These are phyloP conservation scores for Saccostrea echinata DNA, from an alignment of 1,140 invertebrate genomes.

Conservation along the genomic window DNA sequence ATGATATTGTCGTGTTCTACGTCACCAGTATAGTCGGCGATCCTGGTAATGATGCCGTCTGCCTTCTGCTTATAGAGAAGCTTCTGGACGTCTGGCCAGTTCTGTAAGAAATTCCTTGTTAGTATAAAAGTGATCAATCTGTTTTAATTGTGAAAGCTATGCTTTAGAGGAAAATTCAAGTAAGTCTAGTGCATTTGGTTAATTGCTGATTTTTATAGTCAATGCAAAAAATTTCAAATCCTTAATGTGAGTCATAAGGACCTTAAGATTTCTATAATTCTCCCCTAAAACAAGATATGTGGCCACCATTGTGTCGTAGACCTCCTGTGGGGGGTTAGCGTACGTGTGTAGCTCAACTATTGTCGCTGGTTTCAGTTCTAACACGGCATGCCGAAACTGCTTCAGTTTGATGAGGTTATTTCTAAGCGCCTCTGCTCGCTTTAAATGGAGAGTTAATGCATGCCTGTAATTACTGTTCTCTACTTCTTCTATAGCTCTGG, in stretches of 20 bases:
- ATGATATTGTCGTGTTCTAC: conserved; percentile 56
- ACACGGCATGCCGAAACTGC: conserved; percentile 54
- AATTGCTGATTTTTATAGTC: too few relatives aligned
- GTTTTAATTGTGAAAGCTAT: too few relatives aligned
- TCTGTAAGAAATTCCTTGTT: conserved; percentile 50
- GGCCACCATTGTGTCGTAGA: conserved; percentile 68
- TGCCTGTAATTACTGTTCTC: background rate
- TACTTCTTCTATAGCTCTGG: background rate
- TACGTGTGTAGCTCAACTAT: conserved; percentile 68
- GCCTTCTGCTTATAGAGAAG: conserved; percentile 61
- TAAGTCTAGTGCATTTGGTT: too few relatives aligned
- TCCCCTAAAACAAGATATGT: conserved; percentile 68
- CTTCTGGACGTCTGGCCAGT: conserved; percentile 66
- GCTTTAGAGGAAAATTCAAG: too few relatives aligned
- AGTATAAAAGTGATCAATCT: background rate
- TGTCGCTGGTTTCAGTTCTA: conserved; percentile 62
- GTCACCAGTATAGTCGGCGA: conserved; percentile 62
- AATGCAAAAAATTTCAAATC: too few relatives aligned
- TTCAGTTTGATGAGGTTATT: conserved; percentile 61
- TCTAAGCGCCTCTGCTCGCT: conserved; percentile 57
- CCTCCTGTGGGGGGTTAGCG: conserved; percentile 60
- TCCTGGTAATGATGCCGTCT: conserved; percentile 62
- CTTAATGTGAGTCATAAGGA: conserved; percentile 1
- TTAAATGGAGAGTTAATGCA: background rate
- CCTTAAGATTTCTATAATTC: conserved; percentile 56